Percentiles rank a stretch among this genome's conserved stretches.
Evolutionary conservation across 2,797 vertebrate genomes (phyloP).

Genomic region (Limosa lapponica): DNA sequence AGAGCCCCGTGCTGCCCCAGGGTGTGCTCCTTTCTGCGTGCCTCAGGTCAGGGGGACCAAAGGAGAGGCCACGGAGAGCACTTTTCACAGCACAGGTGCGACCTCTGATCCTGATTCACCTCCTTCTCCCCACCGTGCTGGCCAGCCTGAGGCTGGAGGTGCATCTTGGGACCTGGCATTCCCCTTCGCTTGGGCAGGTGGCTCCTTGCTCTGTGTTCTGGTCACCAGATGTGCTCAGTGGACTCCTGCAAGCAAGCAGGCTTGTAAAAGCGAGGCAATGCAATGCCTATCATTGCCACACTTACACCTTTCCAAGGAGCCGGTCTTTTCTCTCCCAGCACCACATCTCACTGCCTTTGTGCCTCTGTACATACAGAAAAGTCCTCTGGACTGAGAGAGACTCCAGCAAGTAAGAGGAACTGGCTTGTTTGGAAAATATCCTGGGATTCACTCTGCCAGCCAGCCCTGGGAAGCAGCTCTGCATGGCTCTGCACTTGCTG

Average conservation of each 20-base stretch:
- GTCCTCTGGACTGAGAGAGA: not conserved
- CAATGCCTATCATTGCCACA: not conserved
- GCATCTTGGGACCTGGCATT: not conserved
- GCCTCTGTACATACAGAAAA: not conserved
- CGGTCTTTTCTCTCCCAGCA: not conserved
- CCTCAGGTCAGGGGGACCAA: not conserved
- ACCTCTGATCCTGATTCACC: not conserved
- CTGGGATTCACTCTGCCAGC: not conserved
- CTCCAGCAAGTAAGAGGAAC: not conserved
- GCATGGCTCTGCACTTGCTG: not conserved
- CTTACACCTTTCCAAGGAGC: not conserved
- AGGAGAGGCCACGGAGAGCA: not conserved
- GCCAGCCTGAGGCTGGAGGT: not conserved
- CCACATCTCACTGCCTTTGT: not conserved
- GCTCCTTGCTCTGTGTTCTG: not conserved
- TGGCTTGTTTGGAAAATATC: not conserved
- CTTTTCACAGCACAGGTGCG: not conserved
- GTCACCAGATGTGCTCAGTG: not conserved
- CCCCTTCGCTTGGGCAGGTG: not conserved
- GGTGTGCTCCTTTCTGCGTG: fast-evolving
- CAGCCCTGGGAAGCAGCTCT: not conserved
- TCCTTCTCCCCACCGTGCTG: fast-evolving
- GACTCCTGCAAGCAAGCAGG: not conserved
- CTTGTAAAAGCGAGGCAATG: not conserved
- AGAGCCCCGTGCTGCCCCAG: not conserved